These are phyloP conservation scores for Syngnathus rostellatus DNA, from an alignment of 2,797 vertebrate genomes.

Conservation along the genomic window DNA sequence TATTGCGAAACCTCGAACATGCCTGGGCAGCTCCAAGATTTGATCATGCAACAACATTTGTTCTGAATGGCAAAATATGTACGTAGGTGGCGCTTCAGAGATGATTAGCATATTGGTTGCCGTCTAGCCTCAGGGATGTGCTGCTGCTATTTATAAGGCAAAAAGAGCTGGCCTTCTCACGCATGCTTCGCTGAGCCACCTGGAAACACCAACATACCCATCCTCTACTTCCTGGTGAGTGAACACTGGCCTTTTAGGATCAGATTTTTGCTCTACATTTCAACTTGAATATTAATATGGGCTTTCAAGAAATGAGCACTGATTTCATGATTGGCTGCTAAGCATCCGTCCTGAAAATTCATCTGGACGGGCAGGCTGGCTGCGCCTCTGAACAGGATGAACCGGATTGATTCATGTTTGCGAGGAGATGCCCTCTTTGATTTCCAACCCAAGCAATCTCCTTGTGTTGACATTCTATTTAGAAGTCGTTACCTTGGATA, in stretches of 20 bases:
- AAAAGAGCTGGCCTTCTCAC: background rate
- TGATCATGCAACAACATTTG: background rate
- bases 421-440: too few relatives aligned
- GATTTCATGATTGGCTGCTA: too few relatives aligned
- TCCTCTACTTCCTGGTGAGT: background rate
- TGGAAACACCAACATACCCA: background rate
- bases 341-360: too few relatives aligned
- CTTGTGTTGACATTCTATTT: too few relatives aligned
- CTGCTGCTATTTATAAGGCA: background rate
- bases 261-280: background rate
- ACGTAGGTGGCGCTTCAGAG: background rate
- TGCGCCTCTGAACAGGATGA: too few relatives aligned
- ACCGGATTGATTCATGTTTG: too few relatives aligned
- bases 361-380: too few relatives aligned
- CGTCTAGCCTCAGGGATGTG: background rate
- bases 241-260: background rate
- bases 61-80: background rate
- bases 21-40: background rate
- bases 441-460: too few relatives aligned
- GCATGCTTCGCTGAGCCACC: background rate
- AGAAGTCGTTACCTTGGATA: too few relatives aligned
- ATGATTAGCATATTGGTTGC: background rate
- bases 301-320: too few relatives aligned
- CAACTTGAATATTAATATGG: too few relatives aligned
- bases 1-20: conserved; percentile 1